A percentile compares a stretch with the other conserved stretches of the same genome.
Conservation (phyloP, 2,888 invertebrate species). For the Magallana nippona region DNA sequence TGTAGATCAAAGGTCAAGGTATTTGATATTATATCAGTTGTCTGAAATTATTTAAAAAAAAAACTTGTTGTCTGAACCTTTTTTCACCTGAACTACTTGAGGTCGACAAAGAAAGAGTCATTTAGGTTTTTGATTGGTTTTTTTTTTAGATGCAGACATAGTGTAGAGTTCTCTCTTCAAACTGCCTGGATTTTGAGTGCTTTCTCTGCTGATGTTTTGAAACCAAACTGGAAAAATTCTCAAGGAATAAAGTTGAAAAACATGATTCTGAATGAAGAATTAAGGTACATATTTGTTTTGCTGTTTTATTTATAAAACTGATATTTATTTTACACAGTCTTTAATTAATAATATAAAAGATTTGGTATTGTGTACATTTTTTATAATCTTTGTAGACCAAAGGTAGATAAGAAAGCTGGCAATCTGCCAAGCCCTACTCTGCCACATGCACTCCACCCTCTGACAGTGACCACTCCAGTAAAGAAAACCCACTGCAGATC, state of each 20-base stretch:
- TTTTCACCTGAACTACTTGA: too few species aligned
- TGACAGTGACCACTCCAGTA: slow-evolving; percentile 64
- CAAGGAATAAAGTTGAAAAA: slow-evolving; percentile 88
- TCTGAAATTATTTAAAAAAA: too few species aligned
- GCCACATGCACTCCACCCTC: slow-evolving; percentile 46
- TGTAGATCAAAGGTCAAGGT: too few species aligned
- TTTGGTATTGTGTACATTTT: neutral
- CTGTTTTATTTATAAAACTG: neutral
- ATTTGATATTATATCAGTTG: too few species aligned
- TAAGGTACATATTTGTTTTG: slow-evolving; percentile 77
- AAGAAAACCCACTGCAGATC: slow-evolving; percentile 91
- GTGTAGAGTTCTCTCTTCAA: slow-evolving; percentile 96
- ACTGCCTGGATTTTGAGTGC: slow-evolving; percentile 98
- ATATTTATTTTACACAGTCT: too few species aligned
- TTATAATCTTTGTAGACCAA: slow-evolving; percentile 23
- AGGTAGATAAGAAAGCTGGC: slow-evolving; percentile 36
- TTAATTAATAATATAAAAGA: neutral
- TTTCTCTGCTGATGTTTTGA: slow-evolving; percentile 86
- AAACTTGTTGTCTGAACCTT: too few species aligned
- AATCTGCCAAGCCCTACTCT: slow-evolving; percentile 45
- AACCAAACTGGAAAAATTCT: slow-evolving; percentile 85
- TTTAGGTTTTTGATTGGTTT: too few species aligned
- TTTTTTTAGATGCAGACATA: slow-evolving; percentile 88
- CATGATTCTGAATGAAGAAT: slow-evolving; percentile 87
- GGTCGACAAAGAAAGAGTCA: too few species aligned